Evolutionary conservation across 2,888 invertebrate genomes (phyloP).

Genomic region (Argynnis bischoffii): DNA sequence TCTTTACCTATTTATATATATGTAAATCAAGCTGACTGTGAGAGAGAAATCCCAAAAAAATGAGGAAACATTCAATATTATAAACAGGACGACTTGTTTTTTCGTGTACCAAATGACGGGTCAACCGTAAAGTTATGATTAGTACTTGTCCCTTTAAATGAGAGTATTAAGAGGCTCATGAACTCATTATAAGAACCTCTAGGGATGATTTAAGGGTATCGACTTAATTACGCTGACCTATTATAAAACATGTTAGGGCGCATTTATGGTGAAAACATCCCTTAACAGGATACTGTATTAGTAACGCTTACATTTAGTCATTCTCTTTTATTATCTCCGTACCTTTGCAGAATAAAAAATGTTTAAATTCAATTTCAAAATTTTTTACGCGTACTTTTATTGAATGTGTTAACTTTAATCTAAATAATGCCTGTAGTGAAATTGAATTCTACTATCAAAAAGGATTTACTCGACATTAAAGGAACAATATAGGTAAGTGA

Average conservation of each 20-base stretch:
- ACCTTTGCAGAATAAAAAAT: too few relatives aligned
- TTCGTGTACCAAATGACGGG: constrained; percentile 19
- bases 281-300: not conserved
- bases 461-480: too few relatives aligned
- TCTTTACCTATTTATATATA: too few relatives aligned
- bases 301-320: too few relatives aligned
- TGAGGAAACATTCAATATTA: not conserved
- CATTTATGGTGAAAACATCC: constrained; percentile 9
- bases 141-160: constrained; percentile 23
- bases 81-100: not conserved
- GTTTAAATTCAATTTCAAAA: too few relatives aligned
- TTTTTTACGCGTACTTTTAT: too few relatives aligned
- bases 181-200: constrained; percentile 14
- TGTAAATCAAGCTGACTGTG: not conserved
- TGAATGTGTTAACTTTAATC: too few relatives aligned
- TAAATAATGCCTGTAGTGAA: too few relatives aligned
- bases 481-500: too few relatives aligned
- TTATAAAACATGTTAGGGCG: constrained; percentile 12
- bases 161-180: constrained; percentile 20
- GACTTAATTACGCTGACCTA: constrained; percentile 20
- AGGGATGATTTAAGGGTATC: constrained; percentile 26
- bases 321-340: too few relatives aligned
- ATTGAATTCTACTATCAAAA: too few relatives aligned
- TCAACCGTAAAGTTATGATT: constrained; percentile 20
- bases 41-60: not conserved